Conservation (phyloP, 1,140 invertebrate genomes). For the Drosophila bipectinata region DNA sequence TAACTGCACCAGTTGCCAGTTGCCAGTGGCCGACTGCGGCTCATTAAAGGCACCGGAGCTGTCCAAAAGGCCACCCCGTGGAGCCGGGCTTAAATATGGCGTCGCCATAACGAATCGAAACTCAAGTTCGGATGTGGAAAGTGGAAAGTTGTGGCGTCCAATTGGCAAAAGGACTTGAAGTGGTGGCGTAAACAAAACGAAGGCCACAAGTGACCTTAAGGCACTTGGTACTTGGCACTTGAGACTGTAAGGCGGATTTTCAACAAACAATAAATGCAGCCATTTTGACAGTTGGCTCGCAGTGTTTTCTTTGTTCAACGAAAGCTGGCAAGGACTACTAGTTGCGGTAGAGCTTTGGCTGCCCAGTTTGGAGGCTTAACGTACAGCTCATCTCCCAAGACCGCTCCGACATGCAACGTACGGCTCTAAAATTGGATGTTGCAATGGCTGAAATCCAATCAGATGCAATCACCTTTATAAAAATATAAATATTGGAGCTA, state of each 20-base stretch:
- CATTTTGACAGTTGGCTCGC: constrained; percentile 59
- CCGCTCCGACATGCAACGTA: too few relatives aligned
- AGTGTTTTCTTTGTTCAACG: constrained; percentile 31
- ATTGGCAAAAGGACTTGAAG: constrained; percentile 54
- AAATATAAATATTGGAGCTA: too few relatives aligned
- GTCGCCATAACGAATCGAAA: constrained; percentile 4
- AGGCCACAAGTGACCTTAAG: constrained; percentile 28
- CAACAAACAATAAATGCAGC: constrained; percentile 45
- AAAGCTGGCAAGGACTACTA: neutral
- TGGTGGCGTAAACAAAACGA: constrained; percentile 34
- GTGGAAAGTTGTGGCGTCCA: neutral
- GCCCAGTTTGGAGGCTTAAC: neutral
- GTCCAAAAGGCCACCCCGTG: constrained; percentile 11
- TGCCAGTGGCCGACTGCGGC: constrained; percentile 5
- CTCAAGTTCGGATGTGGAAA: neutral
- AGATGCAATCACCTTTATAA: neutral
- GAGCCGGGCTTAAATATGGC: constrained; percentile 21
- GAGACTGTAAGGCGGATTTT: constrained; percentile 63
- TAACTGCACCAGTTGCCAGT: constrained; percentile 22
- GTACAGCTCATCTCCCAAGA: neutral
- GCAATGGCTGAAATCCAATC: neutral
- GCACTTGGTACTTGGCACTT: constrained; percentile 23
- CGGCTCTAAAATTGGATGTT: too few relatives aligned
- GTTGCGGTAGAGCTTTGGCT: neutral
- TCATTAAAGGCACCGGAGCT: constrained; percentile 33